Evolutionary conservation across 2,797 vertebrate genomes (phyloP), one percentile per base, ranked within the genome.

Genomic region (Liasis olivaceus): DNA sequence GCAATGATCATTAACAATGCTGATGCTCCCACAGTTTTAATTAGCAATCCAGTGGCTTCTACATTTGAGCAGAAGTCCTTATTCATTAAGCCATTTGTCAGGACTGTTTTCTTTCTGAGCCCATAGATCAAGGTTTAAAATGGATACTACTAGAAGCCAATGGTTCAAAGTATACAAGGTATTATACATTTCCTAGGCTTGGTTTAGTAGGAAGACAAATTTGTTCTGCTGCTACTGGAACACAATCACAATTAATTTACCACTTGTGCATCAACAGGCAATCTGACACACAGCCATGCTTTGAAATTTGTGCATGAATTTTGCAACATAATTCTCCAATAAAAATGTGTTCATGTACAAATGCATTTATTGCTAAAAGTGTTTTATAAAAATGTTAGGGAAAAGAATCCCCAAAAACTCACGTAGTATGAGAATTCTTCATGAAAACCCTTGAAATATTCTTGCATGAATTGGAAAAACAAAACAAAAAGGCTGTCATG

Each of bases 31-130:
- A 81, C 6, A 17, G 6, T 26, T 88, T 93, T 90, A 89, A 93
- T 94, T 93, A 95, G 93, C 90, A 92, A 91, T 88, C n/a, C 87
- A 72, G 84, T 26, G 22, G 90, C 84, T 89, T 94, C 28, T 63
- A 96, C 9, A 90, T 56, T 56, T 60, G 8, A 85, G 69, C 14
- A 62, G 26, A 69, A 31, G 9, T 17, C 13, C 28, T 62, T 51
- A 60, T 62, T 56, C 28, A n/a, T 13, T 42, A 58, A 85, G 5
- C 42, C 0, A 60, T 36, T 47, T 56, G 28, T 77, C 36, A 58
- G 22, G 17, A 42, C 36, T 62, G 9, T 15, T 63, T 85, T 54
- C 42, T n/a, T 47, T n/a, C 22, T 89, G 63, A 69, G 8, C 63
- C 88, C 56, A 9, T 89, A 22, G 63, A 56, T 66, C 28, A 22